A percentile compares a stretch with the other conserved stretches of the same genome.
phyloP scores from a whole-genome alignment of 2,113 vertebrate species.

The Nettapus auritus region DNA sequence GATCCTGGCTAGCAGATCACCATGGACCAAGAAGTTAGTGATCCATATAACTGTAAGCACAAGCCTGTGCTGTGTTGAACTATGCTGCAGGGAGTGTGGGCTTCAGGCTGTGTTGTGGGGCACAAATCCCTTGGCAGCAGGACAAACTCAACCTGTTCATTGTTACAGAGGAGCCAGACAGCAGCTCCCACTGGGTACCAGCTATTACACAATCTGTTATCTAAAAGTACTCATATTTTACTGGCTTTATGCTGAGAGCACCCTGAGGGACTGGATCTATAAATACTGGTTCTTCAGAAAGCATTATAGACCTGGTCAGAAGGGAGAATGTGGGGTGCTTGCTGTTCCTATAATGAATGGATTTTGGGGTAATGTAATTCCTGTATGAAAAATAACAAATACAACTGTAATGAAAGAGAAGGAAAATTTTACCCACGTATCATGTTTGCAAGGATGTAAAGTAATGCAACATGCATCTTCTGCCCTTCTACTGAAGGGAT shows the following conservation, averaged over 20 bases:
- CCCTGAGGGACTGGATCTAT: background rate
- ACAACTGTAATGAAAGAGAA: background rate
- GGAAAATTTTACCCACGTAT: background rate
- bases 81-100: background rate
- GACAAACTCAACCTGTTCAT: no score
- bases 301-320: background rate
- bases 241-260: background rate
- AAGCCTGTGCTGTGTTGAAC: background rate
- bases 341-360: background rate
- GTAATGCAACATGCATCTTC: background rate
- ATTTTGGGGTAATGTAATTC: background rate
- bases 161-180: background rate
- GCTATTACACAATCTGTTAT: no score
- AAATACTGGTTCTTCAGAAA: background rate
- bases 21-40: background rate
- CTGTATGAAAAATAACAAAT: background rate
- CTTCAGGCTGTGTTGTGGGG: background rate
- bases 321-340: background rate
- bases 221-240: background rate
- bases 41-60: background rate
- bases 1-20: background rate
- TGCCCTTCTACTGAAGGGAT: background rate
- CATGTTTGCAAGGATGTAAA: background rate
- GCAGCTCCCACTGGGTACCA: background rate
- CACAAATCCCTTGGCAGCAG: background rate